Evolutionary conservation across 2,888 invertebrate genomes (phyloP).

Genomic region (Ischnus inquisitorius): DNA sequence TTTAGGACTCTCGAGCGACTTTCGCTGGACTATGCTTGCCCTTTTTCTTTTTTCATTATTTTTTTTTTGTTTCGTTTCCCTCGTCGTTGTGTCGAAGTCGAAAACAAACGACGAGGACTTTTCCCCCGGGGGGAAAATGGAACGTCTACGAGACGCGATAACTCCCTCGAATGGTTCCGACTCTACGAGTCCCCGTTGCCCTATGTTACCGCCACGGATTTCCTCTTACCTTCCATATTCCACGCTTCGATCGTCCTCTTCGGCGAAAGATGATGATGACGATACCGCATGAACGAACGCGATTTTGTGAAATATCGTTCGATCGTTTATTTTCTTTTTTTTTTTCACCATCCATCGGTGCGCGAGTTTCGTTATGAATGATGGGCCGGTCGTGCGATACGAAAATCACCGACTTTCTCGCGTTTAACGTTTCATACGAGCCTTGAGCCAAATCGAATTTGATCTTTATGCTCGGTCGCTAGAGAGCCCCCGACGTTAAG

Average conservation of each 20-base stretch:
- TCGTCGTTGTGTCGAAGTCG: background rate
- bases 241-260: no score
- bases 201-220: constrained; percentile 2
- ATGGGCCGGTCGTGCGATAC: constrained; percentile 49
- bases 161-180: constrained; percentile 15
- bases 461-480: constrained; percentile 54
- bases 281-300: no score
- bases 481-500: constrained; percentile 16
- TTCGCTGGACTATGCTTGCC: background rate
- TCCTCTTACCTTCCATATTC: background rate
- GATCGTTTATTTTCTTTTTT: background rate
- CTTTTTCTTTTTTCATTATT: background rate
- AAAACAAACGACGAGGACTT: constrained; percentile 9
- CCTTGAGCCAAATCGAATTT: constrained; percentile 41
- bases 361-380: constrained; percentile 2
- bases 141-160: constrained; percentile 3
- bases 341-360: background rate
- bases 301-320: background rate
- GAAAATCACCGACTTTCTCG: constrained; percentile 58
- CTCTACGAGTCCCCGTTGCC: constrained; percentile 15
- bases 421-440: constrained; percentile 29
- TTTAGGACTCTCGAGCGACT: constrained; percentile 2
- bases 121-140: background rate
- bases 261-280: no score
- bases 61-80: background rate